phyloP scores from a whole-genome alignment of 35 echinoderm and acorn worm species.

The Lytechinus pictus region DNA sequence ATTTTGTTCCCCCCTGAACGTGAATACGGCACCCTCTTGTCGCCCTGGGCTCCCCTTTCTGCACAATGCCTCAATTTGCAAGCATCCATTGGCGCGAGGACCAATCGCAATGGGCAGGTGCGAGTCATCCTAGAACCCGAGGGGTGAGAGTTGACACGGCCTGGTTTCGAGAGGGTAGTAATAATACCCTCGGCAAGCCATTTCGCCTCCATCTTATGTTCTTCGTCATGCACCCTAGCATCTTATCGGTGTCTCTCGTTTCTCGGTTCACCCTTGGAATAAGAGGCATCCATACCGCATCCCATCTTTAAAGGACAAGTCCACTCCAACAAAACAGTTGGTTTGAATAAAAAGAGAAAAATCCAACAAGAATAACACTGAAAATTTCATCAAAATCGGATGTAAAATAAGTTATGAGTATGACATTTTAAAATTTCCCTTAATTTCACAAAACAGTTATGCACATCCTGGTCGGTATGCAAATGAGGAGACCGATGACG shows the following conservation, averaged over 20 bases:
- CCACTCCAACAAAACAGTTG: no score
- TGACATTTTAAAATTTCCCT: no score
- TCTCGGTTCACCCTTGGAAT: no score
- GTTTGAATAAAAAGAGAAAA: no score
- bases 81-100: not conserved
- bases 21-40: not conserved
- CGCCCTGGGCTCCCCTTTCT: not conserved
- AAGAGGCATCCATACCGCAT: no score
- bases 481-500: no score
- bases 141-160: not conserved
- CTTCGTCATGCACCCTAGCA: not conserved
- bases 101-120: not conserved
- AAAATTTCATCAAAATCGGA: no score
- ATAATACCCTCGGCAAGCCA: not conserved
- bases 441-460: no score
- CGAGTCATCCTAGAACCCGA: not conserved
- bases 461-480: no score
- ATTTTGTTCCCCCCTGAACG: not conserved
- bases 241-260: not conserved
- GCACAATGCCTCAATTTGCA: slow-evolving; percentile 10
- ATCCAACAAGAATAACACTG: no score
- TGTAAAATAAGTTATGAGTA: no score
- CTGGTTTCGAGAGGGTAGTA: not conserved
- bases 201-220: not conserved
- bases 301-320: no score